Evolutionary conservation across 2,888 invertebrate genomes (phyloP).

Genomic region (Orchesella flavescens): DNA sequence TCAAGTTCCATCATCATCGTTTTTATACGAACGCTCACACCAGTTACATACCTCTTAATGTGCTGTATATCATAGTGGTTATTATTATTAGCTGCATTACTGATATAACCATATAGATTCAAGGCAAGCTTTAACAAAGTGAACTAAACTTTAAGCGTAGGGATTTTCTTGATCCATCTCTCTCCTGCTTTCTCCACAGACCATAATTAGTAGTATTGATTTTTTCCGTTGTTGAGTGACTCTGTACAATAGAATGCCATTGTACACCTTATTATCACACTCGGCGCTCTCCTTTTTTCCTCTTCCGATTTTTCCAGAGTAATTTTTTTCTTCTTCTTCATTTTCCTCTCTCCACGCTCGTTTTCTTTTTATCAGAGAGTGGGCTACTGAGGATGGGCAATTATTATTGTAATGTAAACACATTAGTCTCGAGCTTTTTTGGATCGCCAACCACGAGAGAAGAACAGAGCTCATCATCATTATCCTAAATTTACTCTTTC

Average conservation of each 20-base stretch:
- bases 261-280: neutral
- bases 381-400: neutral
- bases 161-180: neutral
- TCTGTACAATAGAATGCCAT: neutral
- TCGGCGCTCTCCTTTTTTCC: neutral
- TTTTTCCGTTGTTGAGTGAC: constrained; percentile 4
- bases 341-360: no score
- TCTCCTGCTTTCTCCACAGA: neutral
- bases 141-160: neutral
- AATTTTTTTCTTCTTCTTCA: no score
- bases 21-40: no score
- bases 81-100: no score
- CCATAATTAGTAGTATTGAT: constrained; percentile 40
- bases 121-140: neutral
- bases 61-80: no score
- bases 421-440: neutral
- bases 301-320: neutral
- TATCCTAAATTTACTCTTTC: no score
- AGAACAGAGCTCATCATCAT: neutral
- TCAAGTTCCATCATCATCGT: neutral
- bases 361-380: neutral
- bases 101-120: neutral
- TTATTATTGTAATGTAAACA: constrained; percentile 26
- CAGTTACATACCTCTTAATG: no score
- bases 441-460: neutral